A percentile compares a stretch with the other conserved stretches of the same genome.
Evolutionary conservation across 23 tunicate species (phyloP).

Genomic region (Styela plicata): DNA sequence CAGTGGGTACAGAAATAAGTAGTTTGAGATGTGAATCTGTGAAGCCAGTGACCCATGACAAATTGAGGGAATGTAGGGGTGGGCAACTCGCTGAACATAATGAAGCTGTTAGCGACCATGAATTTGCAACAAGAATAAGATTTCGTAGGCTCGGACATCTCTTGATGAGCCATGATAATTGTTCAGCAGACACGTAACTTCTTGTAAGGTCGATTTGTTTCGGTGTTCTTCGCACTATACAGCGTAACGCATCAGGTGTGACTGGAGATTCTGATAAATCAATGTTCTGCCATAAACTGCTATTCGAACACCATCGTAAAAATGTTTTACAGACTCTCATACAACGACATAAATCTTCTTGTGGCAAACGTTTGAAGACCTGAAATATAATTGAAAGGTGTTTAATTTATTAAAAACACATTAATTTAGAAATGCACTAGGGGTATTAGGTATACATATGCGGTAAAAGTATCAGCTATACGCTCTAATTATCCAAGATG

Average conservation of each 20-base stretch:
- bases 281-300: constrained; percentile 47
- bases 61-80: constrained; percentile 48
- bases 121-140: constrained; percentile 48
- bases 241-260: constrained; percentile 41
- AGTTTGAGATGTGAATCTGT: constrained; percentile 64
- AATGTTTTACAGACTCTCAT: constrained; percentile 80
- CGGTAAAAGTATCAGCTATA: no score
- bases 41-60: constrained; percentile 74
- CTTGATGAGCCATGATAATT: constrained; percentile 73
- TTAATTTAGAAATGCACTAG: no score
- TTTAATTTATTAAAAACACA: no score
- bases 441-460: no score
- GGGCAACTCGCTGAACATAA: constrained; percentile 73
- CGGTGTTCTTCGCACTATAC: constrained; percentile 62
- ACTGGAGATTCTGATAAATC: constrained; percentile 46
- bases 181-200: constrained; percentile 62
- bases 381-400: background rate
- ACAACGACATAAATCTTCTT: constrained; percentile 48
- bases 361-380: constrained; percentile 36
- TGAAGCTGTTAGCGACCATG: constrained; percentile 84
- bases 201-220: constrained; percentile 50
- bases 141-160: constrained; percentile 62
- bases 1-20: constrained; percentile 58
- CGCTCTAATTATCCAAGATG: no score
- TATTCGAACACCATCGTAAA: constrained; percentile 45